Percentiles rank a stretch among this genome's conserved stretches.
Conservation (phyloP, 1,140 invertebrate species). For the Brevipalpus yothersi region DNA sequence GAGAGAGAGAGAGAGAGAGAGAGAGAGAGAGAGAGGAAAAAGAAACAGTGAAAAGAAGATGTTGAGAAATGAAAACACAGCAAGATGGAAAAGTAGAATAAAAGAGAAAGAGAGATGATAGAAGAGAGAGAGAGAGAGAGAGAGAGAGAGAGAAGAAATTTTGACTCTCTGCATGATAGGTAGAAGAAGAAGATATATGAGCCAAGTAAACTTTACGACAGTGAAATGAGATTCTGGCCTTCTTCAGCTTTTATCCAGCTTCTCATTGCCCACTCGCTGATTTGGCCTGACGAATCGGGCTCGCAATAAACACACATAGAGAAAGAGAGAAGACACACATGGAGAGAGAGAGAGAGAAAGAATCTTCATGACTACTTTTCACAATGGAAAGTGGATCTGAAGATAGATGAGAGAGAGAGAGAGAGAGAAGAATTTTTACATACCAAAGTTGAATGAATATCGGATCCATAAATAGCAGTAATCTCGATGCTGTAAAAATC, state of each 20-base stretch:
- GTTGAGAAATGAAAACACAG: background rate
- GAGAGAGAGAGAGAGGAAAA: background rate
- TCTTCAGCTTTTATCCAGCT: background rate
- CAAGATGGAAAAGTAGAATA: background rate
- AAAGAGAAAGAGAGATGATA: background rate
- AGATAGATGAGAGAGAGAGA: background rate
- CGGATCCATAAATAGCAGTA: slow-evolving; percentile 37
- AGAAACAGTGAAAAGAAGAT: background rate
- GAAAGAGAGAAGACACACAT: background rate
- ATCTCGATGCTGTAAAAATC: slow-evolving; percentile 75
- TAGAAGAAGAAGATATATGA: background rate
- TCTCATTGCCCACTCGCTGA: background rate
- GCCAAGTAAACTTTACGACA: background rate
- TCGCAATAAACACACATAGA: background rate
- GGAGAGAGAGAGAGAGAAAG: background rate
- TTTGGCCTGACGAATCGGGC: background rate
- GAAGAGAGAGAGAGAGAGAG: background rate
- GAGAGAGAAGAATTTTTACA: background rate
- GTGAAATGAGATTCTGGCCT: too few relatives aligned
- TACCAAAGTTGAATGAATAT: background rate
- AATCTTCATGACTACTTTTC: background rate
- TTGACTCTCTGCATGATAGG: background rate
- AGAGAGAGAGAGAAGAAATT: too few relatives aligned
- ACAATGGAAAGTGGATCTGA: background rate
- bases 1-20: too few relatives aligned